Base-by-base conservation (phyloP, 1,140 invertebrate genomes). In the Rhynchophorus ferrugineus region DNA sequence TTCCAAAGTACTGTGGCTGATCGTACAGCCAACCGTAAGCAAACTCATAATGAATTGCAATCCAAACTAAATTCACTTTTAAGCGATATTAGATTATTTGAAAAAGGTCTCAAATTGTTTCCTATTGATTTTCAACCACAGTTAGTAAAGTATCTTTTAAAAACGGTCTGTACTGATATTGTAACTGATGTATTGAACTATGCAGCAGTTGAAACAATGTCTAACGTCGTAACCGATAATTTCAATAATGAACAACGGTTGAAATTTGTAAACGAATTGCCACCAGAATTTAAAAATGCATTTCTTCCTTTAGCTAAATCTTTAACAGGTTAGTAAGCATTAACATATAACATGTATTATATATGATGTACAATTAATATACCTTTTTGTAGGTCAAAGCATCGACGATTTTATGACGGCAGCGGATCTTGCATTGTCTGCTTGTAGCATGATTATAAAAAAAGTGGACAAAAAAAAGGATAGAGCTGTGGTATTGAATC, bases 391-490 rank as follows among this genome's bases (percentile, higher is more conserved):
- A 65, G 72, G 78, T 67, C 74, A 80, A 70, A 66, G 64, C 80
- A 64, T 82, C 49, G 90, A 94, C 29, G 83, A 89, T 2, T 95
- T 95, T 69, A 78, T 88, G 49, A 73, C 76, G 54, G 71, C 76
- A 6, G 71, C 86, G 43, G 90, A 95, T 62, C 67, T 75, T 5
- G 81, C 84, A 8, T 74, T 93, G 55, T 73, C 78, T 21, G 73
- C 76, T 54, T 85, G 89, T 64, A 88, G 89, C 57, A 83, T 95
- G 73, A 79, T 92, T 53, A 69, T 91, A 33, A 90, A 86, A 60
- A 95, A 95, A 72, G 78, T 82, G 49, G 89, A 94, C 67, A 91
- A 90, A 62, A 91, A 89, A 64, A 89, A 87, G 65, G 89, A 93
- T 73, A 81, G 81, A 54, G 72, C 79, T 16, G 66, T 90, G 16